Evolutionary conservation across 1,140 invertebrate species (phyloP), one percentile per base, ranked within the genome.

Genomic region (Linepithema humile): DNA sequence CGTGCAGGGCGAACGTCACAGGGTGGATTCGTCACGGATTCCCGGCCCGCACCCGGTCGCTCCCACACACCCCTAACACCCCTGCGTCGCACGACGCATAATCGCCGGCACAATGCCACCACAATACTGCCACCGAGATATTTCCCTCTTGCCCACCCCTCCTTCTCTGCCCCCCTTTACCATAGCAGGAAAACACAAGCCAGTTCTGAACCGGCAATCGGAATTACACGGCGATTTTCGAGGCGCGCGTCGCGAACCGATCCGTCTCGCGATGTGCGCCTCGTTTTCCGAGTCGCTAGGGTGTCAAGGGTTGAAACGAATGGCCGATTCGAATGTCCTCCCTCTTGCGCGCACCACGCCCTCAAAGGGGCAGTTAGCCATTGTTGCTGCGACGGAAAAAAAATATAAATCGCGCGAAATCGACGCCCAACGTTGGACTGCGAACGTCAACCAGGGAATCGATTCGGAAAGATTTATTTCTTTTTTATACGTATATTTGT

Each of bases 221-320:
- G 69, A 89, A 89, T 89, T 89, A 89, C 86, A 89, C 88, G 85
- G 78, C 88, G 80, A 87, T 87, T 89, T 85, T 74, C 83, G 73
- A 65, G 45, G 35, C 57, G 82, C 57, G 70, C 70, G 70, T 82
- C 69, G 43, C 70, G 7, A 74, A 75, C 29, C 53, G 62, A 69
- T 69, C 48, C 75, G 62, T 40, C 23, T 55, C 75, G 75, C 62
- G 62, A 78, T 3, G 60, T 43, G 74, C 75, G 62, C 23, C 75
- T 67, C 75, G 62, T 78, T 78, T 78, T 78, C 64, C 62, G 48
- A 55, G 45, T 20, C 75, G 23, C 32, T 45, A 23, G 48, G 62
- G 45, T 78, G 75, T 78, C 64, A 78, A 69, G 62, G 48, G 62
- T 69, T 69, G 62, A 69, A 69, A 69, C 32, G 62, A 67, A 78